phyloP scores from a whole-genome alignment of 1,140 invertebrate species.

The Drosophila saltans region DNA sequence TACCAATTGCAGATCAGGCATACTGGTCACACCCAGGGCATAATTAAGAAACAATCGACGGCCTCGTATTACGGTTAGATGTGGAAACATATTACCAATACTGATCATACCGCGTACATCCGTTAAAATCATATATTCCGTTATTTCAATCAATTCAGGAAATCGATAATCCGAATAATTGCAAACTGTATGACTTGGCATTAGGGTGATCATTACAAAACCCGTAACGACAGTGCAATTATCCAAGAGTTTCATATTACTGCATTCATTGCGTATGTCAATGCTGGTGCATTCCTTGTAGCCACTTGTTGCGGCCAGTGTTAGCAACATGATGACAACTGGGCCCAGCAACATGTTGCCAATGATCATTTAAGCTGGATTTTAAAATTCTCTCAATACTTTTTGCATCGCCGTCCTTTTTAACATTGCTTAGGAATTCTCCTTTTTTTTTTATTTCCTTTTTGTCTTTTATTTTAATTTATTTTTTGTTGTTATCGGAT shows the following conservation, averaged over 20 bases:
- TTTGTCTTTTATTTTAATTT: background rate
- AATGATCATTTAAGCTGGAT: constrained; percentile 23
- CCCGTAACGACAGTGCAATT: constrained; percentile 95
- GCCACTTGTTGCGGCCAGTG: background rate
- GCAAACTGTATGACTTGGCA: constrained; percentile 31
- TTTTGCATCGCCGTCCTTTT: constrained; percentile 39
- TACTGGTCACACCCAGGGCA: constrained; percentile 89
- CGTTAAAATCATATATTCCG: constrained; percentile 86
- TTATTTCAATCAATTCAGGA: constrained; percentile 85
- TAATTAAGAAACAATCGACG: constrained; percentile 93
- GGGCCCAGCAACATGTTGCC: constrained; percentile 48
- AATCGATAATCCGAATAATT: constrained; percentile 51
- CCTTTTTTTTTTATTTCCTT: constrained; percentile 23
- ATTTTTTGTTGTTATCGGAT: constrained; percentile 20
- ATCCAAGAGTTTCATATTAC: constrained; percentile 87
- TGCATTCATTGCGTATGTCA: constrained; percentile 91
- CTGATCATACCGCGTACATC: constrained; percentile 91
- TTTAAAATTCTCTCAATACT: constrained; percentile 27
- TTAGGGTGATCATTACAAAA: constrained; percentile 85
- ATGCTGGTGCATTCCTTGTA: constrained; percentile 87
- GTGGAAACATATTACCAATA: constrained; percentile 94
- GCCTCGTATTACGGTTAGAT: constrained; percentile 96
- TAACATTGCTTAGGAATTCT: constrained; percentile 47
- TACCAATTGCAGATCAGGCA: constrained; percentile 65
- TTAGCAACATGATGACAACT: constrained; percentile 15